Evolutionary conservation across 2,797 vertebrate species (phyloP).

Genomic region (Bovichtus variegatus): DNA sequence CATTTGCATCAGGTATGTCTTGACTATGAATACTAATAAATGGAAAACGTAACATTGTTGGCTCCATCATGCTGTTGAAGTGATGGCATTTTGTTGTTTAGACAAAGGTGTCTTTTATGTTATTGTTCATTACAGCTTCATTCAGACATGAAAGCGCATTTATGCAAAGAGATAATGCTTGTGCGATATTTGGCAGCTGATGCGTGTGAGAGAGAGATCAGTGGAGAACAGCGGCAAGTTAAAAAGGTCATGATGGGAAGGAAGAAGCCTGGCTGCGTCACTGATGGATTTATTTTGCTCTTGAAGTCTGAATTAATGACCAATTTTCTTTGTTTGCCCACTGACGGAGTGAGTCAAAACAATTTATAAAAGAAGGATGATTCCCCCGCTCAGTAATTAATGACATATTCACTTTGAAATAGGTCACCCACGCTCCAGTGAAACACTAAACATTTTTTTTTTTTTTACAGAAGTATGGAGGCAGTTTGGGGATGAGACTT

Average conservation of each 20-base stretch:
- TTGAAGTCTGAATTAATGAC: no score
- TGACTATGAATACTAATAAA: neutral
- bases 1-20: neutral
- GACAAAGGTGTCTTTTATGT: neutral
- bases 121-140: neutral
- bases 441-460: neutral
- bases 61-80: neutral
- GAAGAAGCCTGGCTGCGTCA: neutral
- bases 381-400: neutral
- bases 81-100: neutral
- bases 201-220: neutral
- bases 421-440: neutral
- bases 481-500: neutral
- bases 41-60: neutral
- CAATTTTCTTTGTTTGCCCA: no score
- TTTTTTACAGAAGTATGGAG: neutral
- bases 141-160: neutral
- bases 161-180: neutral
- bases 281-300: neutral
- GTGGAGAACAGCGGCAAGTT: no score
- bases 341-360: constrained; percentile 1
- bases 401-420: constrained; percentile 1
- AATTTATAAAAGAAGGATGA: neutral
- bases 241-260: neutral
- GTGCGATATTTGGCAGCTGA: neutral